phyloP scores from a whole-genome alignment of 2,888 invertebrate species.

The Caenorhabditis sinica region DNA sequence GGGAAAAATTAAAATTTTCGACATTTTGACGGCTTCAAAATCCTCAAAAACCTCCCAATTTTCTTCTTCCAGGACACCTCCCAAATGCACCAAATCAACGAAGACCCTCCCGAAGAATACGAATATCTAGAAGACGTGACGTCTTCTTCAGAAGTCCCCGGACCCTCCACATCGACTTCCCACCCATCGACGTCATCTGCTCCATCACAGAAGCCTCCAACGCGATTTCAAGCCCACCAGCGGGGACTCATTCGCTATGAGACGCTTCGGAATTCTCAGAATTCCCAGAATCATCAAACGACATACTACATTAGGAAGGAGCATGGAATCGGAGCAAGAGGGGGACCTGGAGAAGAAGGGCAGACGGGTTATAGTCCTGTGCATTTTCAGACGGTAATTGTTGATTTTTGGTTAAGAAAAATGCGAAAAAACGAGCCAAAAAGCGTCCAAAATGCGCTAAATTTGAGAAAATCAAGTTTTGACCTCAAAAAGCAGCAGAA shows the following conservation, averaged over 20 bases:
- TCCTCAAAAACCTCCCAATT: neutral
- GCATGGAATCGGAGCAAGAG: neutral
- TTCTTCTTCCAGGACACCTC: slow-evolving; percentile 26
- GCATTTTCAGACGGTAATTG: slow-evolving; percentile 50
- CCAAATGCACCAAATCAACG: slow-evolving; percentile 34
- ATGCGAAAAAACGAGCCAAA: too few relatives aligned
- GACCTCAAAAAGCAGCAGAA: neutral
- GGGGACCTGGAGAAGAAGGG: neutral
- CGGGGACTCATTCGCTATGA: neutral
- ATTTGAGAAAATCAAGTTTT: neutral
- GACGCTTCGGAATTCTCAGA: neutral
- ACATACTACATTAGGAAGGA: slow-evolving; percentile 38
- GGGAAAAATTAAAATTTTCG: neutral
- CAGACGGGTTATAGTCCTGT: slow-evolving; percentile 6
- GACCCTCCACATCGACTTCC: neutral
- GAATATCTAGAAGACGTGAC: neutral
- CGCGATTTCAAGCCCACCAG: neutral
- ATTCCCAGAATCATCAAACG: neutral
- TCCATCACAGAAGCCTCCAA: neutral
- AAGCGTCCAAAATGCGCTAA: too few relatives aligned
- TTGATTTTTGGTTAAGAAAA: too few relatives aligned
- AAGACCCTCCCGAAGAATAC: neutral
- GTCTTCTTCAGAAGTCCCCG: neutral
- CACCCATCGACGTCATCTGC: neutral
- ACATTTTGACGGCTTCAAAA: neutral